A percentile compares a stretch with the other conserved stretches of the same genome.
Evolutionary conservation across 2,113 vertebrate genomes (phyloP).

Genomic region (Globicephala melas): DNA sequence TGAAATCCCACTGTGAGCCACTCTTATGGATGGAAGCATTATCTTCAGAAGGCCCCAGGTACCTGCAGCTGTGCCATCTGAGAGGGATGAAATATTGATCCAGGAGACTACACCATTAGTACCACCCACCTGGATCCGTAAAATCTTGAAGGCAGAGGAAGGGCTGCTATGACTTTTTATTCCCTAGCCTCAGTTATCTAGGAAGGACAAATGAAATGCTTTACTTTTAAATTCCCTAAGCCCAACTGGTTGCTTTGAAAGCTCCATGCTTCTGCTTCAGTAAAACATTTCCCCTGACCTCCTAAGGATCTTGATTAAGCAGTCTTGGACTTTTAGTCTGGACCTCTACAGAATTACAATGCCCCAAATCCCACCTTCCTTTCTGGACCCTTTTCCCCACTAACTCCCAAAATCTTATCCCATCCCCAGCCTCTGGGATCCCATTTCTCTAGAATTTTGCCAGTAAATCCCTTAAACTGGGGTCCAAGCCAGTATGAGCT

Average conservation of each 20-base stretch:
- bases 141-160: background rate
- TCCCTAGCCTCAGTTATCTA: background rate
- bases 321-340: background rate
- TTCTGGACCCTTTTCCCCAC: background rate
- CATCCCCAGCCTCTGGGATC: background rate
- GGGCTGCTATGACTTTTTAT: background rate
- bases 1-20: background rate
- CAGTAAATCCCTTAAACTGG: background rate
- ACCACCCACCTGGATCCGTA: background rate
- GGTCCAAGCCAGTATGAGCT: background rate
- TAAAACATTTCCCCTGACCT: background rate
- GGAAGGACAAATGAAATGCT: background rate
- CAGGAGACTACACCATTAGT: background rate
- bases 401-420: background rate
- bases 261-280: background rate
- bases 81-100: background rate
- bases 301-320: background rate
- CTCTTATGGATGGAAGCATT: background rate
- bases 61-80: background rate
- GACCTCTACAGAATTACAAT: background rate
- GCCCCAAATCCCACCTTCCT: background rate
- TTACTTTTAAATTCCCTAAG: background rate
- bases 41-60: background rate
- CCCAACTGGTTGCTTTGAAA: background rate
- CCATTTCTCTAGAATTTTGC: background rate